These are phyloP conservation scores for Drosophila robusta DNA, from an alignment of 2,888 invertebrate genomes.

Conservation along the genomic window DNA sequence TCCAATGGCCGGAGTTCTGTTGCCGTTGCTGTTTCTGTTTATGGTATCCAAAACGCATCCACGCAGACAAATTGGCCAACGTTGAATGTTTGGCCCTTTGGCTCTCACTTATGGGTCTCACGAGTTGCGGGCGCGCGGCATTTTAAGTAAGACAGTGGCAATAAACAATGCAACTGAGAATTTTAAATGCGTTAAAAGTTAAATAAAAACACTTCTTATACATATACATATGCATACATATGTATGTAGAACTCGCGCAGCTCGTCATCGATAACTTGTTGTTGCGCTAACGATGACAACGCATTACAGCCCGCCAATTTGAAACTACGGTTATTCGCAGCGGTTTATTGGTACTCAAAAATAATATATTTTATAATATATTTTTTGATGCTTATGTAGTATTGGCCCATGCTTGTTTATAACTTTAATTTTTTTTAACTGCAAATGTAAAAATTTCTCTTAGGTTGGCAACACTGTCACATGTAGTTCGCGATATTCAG, in stretches of 20 bases:
- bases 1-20: constrained; percentile 37
- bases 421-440: background rate
- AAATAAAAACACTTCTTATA: constrained; percentile 68
- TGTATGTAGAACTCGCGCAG: constrained; percentile 40
- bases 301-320: constrained; percentile 4
- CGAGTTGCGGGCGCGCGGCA: constrained; percentile 25
- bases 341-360: background rate
- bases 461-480: constrained; percentile 12
- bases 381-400: background rate
- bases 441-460: no score
- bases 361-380: background rate
- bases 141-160: constrained; percentile 18
- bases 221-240: constrained; percentile 28
- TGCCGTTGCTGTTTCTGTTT: constrained; percentile 37
- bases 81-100: constrained; percentile 19
- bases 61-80: constrained; percentile 51
- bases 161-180: constrained; percentile 6
- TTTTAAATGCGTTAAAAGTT: constrained; percentile 46
- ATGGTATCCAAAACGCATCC: constrained; percentile 39
- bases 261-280: constrained; percentile 65
- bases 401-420: background rate
- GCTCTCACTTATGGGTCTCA: constrained; percentile 34
- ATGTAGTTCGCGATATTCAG: background rate
- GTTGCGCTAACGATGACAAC: constrained; percentile 26
- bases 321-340: background rate